Base-by-base conservation (phyloP, 2,888 invertebrate genomes). In the Arrhopalites spinosus region DNA sequence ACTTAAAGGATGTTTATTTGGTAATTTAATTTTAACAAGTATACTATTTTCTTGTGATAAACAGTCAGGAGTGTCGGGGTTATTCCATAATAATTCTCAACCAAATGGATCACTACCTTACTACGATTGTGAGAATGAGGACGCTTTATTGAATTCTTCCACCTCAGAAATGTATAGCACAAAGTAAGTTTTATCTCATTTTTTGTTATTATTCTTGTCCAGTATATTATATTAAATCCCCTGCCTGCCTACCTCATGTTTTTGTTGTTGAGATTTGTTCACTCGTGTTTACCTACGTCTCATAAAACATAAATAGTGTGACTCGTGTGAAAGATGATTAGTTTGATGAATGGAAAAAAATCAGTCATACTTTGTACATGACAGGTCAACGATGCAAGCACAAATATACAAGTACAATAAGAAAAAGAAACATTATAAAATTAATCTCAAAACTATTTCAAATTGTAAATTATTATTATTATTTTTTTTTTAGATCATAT, bases 141-240 rank as follows among this genome's bases (percentile, higher is more conserved):
- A 56, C 17, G 3, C 56, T 8, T 20, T 20, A 23, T 2, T 20
- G 56, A 56, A 56, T 5, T 8, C 56, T 5, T 5, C 3, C 56
- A 20, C 3, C 20, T n/a, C n/a, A n/a, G n/a, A n/a, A n/a, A n/a
- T n/a, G n/a, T n/a, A n/a, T n/a, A n/a, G n/a, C n/a, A n/a, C n/a
- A n/a, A n/a, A n/a, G n/a, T n/a, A n/a, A n/a, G 47, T 47, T 47
- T 47, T 15, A 47, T 47, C 47, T 11, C 36, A 36, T 36, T 11
- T 56, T 56, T 56, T 56, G 7, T n/a, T 56, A n/a, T 56, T 47
- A 13, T 47, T 47, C n/a, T 56, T 56, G n/a, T 56, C 56, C 23
- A n/a, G 56, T 56, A 8, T 8, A 20, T 56, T 47, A 11, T 47
- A 13, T 47, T 47, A 47, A 13, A 13, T 47, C 15, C 23, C 17